These are phyloP conservation scores for Cryptotis parvus DNA, from an alignment of 2,113 vertebrate genomes.

Conservation along the genomic window DNA sequence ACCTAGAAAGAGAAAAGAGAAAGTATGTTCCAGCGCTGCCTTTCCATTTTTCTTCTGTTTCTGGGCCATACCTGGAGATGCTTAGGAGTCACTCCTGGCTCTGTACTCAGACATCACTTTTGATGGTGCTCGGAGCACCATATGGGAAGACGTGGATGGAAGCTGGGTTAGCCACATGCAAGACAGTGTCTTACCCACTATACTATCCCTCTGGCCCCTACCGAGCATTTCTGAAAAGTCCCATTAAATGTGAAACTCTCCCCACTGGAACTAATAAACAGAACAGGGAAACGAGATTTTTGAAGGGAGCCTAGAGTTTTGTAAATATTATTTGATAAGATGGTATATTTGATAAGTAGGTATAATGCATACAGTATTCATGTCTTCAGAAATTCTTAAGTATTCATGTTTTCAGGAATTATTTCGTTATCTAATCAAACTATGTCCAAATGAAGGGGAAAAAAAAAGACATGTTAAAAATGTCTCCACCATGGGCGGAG, in stretches of 20 bases:
- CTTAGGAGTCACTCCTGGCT: too few species aligned
- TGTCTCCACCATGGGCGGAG: too few species aligned
- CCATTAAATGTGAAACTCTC: too few species aligned
- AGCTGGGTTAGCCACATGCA: too few species aligned
- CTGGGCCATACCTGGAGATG: too few species aligned
- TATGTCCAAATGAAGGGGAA: background rate
- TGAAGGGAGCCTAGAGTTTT: background rate
- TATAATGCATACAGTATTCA: background rate
- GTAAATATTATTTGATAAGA: background rate
- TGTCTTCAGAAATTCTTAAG: too few species aligned
- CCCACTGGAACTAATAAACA: too few species aligned
- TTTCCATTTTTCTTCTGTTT: background rate
- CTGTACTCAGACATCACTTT: too few species aligned
- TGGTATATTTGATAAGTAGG: conserved; percentile 4
- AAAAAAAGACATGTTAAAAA: background rate
- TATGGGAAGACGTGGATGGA: too few species aligned
- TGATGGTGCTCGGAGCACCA: too few species aligned
- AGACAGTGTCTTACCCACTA: too few species aligned
- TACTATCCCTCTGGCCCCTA: too few species aligned
- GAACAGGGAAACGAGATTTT: background rate
- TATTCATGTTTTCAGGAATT: background rate
- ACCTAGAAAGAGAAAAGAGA: conserved; percentile 78
- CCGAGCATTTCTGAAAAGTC: background rate
- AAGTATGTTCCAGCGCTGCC: background rate
- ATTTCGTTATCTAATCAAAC: background rate